Evolutionary conservation across 2,888 invertebrate species (phyloP).

Genomic region (Parascotia fuliginaria): DNA sequence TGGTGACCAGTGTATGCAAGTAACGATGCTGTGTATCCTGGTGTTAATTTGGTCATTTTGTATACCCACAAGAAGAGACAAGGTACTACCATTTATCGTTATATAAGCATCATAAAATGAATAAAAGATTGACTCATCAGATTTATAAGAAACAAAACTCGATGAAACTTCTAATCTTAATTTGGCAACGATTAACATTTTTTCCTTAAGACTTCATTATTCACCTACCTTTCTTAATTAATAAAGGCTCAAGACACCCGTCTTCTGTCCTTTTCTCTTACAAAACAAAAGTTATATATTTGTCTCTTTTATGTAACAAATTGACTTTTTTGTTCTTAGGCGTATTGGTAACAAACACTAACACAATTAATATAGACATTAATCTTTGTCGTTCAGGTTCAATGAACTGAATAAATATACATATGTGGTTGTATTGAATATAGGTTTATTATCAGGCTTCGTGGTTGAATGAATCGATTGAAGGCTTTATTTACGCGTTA

Average conservation of each 20-base stretch:
- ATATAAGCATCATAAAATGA: too few species aligned
- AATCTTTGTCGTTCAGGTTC: slow-evolving; percentile 10
- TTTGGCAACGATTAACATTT: not conserved
- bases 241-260: not conserved
- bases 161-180: slow-evolving; percentile 1
- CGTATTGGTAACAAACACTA: slow-evolving; percentile 17
- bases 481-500: too few species aligned
- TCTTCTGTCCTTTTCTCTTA: slow-evolving; percentile 4
- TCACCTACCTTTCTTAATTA: not conserved
- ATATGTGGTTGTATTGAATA: not conserved
- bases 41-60: too few species aligned
- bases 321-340: slow-evolving; percentile 35
- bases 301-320: slow-evolving; percentile 21
- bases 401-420: slow-evolving; percentile 6
- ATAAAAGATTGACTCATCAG: too few species aligned
- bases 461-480: not conserved
- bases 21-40: too few species aligned
- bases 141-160: too few species aligned
- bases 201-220: not conserved
- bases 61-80: too few species aligned
- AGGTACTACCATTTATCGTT: too few species aligned
- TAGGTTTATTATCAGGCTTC: not conserved
- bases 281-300: not conserved
- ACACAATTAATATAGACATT: slow-evolving; percentile 21
- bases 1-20: too few species aligned